phyloP scores from a whole-genome alignment of 2,888 invertebrate species.

The Nemotelus pantherinus region DNA sequence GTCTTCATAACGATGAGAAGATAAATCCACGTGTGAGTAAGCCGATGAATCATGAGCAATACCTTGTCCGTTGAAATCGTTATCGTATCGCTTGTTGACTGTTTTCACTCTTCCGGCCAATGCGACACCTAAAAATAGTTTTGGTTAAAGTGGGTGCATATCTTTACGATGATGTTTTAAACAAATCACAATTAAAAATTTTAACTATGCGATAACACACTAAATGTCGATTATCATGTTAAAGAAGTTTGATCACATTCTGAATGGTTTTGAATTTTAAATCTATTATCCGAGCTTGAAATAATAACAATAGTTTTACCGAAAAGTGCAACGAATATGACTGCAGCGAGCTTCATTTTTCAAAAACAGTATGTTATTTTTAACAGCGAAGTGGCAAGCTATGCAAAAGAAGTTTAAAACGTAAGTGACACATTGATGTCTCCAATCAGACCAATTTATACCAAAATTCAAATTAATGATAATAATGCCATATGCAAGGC shows the following conservation, averaged over 20 bases:
- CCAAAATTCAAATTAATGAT: constrained; percentile 34
- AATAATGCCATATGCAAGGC: neutral
- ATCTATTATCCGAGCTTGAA: neutral
- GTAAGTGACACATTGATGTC: constrained; percentile 29
- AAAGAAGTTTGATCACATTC: neutral
- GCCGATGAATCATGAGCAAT: neutral
- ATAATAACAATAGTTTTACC: constrained; percentile 20
- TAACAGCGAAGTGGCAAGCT: neutral
- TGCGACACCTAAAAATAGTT: constrained; percentile 23
- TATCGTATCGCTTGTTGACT: constrained; percentile 32
- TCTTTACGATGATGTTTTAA: neutral
- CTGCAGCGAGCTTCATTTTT: constrained; percentile 29
- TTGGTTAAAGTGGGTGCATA: neutral
- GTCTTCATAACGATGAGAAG: constrained; percentile 1
- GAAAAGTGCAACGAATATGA: constrained; percentile 30
- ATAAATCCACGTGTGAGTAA: neutral
- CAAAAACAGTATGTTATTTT: too few relatives aligned
- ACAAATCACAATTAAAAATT: neutral
- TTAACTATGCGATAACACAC: neutral
- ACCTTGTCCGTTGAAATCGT: neutral
- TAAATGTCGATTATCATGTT: neutral
- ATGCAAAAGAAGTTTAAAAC: constrained; percentile 17
- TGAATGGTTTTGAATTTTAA: neutral
- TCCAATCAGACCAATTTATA: constrained; percentile 28
- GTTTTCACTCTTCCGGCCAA: constrained; percentile 33